Percentiles rank a stretch among this genome's conserved stretches.
Conservation (phyloP, 2,113 vertebrate genomes). For the Arvicanthis niloticus region DNA sequence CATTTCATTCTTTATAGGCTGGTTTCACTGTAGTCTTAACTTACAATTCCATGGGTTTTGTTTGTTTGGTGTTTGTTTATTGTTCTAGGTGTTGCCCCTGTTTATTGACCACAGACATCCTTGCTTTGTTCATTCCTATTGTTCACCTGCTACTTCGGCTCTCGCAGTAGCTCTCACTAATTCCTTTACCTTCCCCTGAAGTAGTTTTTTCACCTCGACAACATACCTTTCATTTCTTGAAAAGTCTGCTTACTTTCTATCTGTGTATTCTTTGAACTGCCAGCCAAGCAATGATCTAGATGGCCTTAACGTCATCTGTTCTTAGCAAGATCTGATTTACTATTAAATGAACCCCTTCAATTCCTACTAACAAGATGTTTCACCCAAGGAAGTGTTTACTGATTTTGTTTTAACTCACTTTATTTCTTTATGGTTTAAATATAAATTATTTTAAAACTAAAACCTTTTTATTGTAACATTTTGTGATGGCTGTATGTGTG, state of each 20-base stretch:
- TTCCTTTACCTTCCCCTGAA: not conserved
- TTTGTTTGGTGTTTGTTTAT: not conserved
- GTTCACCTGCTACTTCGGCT: not conserved
- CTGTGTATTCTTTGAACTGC: not conserved
- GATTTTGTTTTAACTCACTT: not conserved
- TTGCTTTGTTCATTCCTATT: not conserved
- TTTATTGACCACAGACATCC: not conserved
- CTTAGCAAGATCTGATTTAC: not conserved
- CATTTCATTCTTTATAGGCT: conserved; percentile 13
- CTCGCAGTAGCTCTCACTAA: not conserved
- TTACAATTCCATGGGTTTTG: not conserved
- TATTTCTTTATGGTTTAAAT: not conserved
- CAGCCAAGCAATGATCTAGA: not conserved
- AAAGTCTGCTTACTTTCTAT: not conserved
- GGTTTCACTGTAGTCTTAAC: not conserved
- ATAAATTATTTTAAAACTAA: not conserved
- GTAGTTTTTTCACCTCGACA: not conserved
- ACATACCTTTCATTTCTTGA: not conserved
- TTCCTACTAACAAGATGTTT: not conserved
- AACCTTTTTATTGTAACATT: not conserved
- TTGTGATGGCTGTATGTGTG: not conserved
- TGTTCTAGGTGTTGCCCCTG: not conserved
- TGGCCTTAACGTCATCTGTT: not conserved
- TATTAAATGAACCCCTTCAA: not conserved
- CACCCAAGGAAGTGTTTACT: not conserved